These are phyloP conservation scores for Gadopsis marmoratus DNA, from an alignment of 2,797 vertebrate genomes.

Conservation along the genomic window DNA sequence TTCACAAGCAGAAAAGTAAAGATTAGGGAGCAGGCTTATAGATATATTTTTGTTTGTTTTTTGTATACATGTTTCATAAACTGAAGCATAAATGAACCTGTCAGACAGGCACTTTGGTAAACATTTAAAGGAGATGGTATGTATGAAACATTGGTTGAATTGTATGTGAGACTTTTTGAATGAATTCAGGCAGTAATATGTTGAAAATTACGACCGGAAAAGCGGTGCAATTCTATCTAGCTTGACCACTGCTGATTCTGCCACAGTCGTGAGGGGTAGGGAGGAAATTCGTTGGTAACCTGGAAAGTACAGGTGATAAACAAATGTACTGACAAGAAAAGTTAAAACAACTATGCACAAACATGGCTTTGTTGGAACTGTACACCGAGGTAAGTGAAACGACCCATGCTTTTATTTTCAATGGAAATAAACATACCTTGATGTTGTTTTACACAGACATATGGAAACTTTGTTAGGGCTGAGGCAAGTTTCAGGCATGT, in stretches of 20 bases:
- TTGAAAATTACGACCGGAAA: slow-evolving; percentile 41
- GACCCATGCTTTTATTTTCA: background rate
- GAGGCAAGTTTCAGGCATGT: slow-evolving; percentile 10
- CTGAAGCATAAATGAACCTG: background rate
- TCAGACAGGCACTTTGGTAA: background rate
- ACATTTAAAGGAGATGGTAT: background rate
- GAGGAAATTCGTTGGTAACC: slow-evolving; percentile 54
- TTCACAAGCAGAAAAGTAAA: background rate
- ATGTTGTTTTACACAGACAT: slow-evolving; percentile 57
- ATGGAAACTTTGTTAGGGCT: slow-evolving; percentile 66
- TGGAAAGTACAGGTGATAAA: slow-evolving; percentile 43
- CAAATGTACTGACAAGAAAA: slow-evolving; percentile 1
- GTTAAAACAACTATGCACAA: slow-evolving; percentile 54
- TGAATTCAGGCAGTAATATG: slow-evolving; percentile 27
- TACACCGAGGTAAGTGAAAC: slow-evolving; percentile 85
- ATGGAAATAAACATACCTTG: too few species aligned
- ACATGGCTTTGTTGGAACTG: slow-evolving; percentile 86
- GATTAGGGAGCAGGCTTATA: background rate
- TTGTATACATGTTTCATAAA: too few species aligned
- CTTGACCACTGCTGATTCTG: slow-evolving; percentile 12
- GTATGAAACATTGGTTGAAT: background rate
- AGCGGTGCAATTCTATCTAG: fast-evolving
- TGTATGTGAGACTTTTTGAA: background rate
- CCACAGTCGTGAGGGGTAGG: slow-evolving; percentile 1
- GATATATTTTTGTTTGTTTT: too few species aligned